Evolutionary conservation across 2,888 invertebrate species (phyloP), one percentile per base, ranked within the genome.

Genomic region (Drosophila anomelani): DNA sequence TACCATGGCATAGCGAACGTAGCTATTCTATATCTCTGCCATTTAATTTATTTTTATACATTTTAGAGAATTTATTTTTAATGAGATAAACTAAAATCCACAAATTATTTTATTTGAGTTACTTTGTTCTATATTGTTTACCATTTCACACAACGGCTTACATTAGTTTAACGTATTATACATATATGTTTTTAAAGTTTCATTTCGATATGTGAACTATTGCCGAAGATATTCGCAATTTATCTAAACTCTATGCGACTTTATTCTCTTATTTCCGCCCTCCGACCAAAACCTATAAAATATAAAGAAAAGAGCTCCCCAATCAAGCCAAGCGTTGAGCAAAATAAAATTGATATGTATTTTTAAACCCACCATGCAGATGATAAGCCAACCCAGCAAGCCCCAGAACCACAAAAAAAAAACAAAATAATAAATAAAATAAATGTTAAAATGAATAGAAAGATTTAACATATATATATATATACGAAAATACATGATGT

Each of bases 311-410:
- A 32, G 34, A 34, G 46, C 36, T 55, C 32, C 17, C 54, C n/a
- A 7, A 8, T 29, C 26, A 39, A 51, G 67, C 43, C 44, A 59
- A 54, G 44, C 36, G 36, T 57, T 49, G 15, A 39, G 55, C 20
- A 4, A 46, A 51, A 77, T 63, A 68, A 53, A 62, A 76, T 68
- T 69, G 80, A 85, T 76, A 43, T 43, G 17, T 43, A 85, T 67
- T 85, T 81, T 75, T 43, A 64, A 75, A 75, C 84, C 84, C 84
- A 85, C 84, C 89, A 85, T 85, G 63, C 77, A 80, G 76, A 72
- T 61, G 67, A 76, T 89, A 84, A 89, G 51, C 46, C 46, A 43
- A 15, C 49, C 20, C 34, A 20, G 51, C 43, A 44, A 20, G n/a
- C 1, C 36, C 74, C 46, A 49, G 51, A 53, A 53, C 51, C 51